phyloP scores from a whole-genome alignment of 2,113 vertebrate species.

The Laterallus jamaicensis region DNA sequence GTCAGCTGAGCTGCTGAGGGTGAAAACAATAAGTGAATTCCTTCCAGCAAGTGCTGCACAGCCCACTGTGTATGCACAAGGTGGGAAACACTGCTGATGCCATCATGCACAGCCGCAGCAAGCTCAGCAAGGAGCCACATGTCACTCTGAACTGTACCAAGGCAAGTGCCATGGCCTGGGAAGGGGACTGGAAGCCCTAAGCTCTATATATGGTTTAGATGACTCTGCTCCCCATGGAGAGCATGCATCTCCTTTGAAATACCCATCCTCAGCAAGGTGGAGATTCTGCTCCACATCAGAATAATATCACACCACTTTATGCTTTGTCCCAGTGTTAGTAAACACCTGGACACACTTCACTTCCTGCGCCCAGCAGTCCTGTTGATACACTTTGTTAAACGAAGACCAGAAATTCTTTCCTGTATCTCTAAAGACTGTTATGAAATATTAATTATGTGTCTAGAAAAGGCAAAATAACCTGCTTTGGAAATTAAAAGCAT shows the following conservation, averaged over 20 bases:
- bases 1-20: background rate
- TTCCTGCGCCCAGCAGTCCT: background rate
- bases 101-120: background rate
- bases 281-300: background rate
- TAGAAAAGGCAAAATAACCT: background rate
- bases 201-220: background rate
- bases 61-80: background rate
- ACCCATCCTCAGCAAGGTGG: background rate
- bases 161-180: rapidly evolving
- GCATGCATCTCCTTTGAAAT: background rate
- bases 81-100: background rate
- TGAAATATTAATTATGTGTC: background rate
- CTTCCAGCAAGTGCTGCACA: background rate
- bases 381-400: background rate
- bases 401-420: background rate
- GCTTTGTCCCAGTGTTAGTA: background rate
- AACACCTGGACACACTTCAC: background rate
- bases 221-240: background rate
- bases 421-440: background rate
- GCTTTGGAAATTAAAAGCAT: background rate
- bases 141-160: background rate
- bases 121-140: background rate
- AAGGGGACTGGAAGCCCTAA: background rate
- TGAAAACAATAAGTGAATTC: background rate
- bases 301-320: background rate